Evolutionary conservation across 2,113 vertebrate genomes (phyloP).

Genomic region (Psephotus haematonotus): DNA sequence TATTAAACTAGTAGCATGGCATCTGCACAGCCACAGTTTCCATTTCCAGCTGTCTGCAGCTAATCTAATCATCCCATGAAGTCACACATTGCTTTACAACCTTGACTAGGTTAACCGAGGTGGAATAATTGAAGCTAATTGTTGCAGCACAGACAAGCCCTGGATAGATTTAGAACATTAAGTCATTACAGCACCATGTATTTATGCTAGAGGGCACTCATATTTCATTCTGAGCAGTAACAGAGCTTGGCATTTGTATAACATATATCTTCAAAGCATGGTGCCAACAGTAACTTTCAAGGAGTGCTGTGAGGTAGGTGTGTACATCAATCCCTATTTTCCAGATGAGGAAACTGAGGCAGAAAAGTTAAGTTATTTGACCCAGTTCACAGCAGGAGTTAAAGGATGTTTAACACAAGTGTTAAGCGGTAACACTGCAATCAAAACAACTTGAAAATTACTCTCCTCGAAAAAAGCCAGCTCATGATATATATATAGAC

Average conservation of each 20-base stretch:
- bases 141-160: not conserved
- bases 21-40: not conserved
- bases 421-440: not conserved
- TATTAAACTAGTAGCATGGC: not conserved
- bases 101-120: not conserved
- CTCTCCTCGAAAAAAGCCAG: not conserved
- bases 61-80: not conserved
- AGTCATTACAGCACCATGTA: conserved; percentile 3
- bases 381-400: not conserved
- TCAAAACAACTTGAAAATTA: not conserved
- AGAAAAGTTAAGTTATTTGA: not conserved
- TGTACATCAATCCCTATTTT: conserved; percentile 5
- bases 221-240: not conserved
- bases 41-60: not conserved
- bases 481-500: not conserved
- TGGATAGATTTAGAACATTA: not conserved
- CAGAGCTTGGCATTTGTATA: not conserved
- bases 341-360: conserved; percentile 12
- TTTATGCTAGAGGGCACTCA: conserved; percentile 38
- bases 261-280: not conserved
- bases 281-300: not conserved
- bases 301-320: conserved; percentile 50
- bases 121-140: conserved; percentile 18
- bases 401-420: not conserved
- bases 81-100: not conserved